phyloP scores from a whole-genome alignment of 2,113 vertebrate genomes.

The Picathartes gymnocephalus region DNA sequence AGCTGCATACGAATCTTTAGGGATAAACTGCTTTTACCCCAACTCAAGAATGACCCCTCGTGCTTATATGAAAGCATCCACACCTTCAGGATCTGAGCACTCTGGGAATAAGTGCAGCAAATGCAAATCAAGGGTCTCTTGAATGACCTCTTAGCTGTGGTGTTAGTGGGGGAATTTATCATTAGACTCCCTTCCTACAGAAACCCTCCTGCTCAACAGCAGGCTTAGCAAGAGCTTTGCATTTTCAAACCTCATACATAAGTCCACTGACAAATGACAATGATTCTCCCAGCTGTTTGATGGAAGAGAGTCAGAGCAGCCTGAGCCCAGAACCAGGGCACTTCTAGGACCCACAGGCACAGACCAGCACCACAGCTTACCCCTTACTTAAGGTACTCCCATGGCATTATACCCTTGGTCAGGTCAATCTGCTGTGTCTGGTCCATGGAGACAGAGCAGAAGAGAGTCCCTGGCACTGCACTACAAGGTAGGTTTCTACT shows the following conservation, averaged over 20 bases:
- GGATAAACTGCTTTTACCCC: background rate
- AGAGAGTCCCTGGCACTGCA: background rate
- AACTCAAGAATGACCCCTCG: background rate
- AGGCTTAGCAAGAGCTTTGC: background rate
- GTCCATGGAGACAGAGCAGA: background rate
- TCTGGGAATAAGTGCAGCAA: background rate
- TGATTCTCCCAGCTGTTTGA: background rate
- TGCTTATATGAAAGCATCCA: background rate
- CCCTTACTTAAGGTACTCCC: background rate
- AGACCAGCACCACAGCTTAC: background rate
- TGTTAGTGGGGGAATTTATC: background rate
- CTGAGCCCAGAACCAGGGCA: background rate
- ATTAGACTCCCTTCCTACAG: background rate
- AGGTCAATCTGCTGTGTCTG: background rate
- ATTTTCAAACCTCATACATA: background rate
- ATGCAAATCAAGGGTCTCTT: background rate
- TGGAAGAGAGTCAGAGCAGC: background rate
- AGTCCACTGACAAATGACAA: background rate
- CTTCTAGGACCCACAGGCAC: background rate
- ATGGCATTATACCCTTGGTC: background rate
- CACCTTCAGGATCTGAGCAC: background rate
- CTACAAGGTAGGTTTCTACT: background rate
- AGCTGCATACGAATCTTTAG: background rate
- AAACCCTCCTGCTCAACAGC: background rate
- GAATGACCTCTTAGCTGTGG: background rate